phyloP scores from a whole-genome alignment of 2,113 vertebrate genomes.

The Scolopax mira region DNA sequence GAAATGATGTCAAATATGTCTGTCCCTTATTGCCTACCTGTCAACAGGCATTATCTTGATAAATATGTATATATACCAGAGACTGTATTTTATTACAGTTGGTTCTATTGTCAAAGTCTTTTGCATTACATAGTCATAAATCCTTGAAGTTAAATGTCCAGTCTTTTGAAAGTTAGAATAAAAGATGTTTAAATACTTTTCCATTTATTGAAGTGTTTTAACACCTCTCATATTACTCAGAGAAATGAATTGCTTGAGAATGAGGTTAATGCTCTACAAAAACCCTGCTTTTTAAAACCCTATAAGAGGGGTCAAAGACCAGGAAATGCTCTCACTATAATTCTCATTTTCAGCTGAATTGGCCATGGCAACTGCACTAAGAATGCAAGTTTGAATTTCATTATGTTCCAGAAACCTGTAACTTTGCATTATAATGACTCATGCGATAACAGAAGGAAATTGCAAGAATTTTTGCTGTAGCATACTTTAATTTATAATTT shows the following conservation, averaged over 20 bases:
- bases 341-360: constrained; percentile 77
- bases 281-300: constrained; percentile 71
- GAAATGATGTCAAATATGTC: background rate
- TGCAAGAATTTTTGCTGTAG: constrained; percentile 52
- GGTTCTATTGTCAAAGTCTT: constrained; percentile 27
- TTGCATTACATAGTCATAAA: constrained; percentile 37
- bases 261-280: constrained; percentile 69
- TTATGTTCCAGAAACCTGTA: constrained; percentile 72
- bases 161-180: constrained; percentile 61
- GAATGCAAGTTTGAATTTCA: constrained; percentile 76
- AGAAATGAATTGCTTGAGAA: constrained; percentile 64
- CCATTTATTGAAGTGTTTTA: constrained; percentile 63
- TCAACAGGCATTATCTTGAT: background rate
- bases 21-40: background rate
- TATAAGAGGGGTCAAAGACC: constrained; percentile 75
- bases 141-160: constrained; percentile 46
- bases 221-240: constrained; percentile 60
- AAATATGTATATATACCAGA: constrained; percentile 3
- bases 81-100: constrained; percentile 42
- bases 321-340: constrained; percentile 73
- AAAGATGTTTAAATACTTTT: constrained; percentile 64
- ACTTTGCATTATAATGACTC: constrained; percentile 75
- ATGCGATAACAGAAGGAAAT: constrained; percentile 60
- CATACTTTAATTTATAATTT: constrained; percentile 71
- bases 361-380: constrained; percentile 64